Percentiles rank a stretch among this genome's conserved stretches.
These are phyloP conservation scores for Premnoplex brunnescens DNA, from an alignment of 2,797 vertebrate genomes.

Conservation along the genomic window DNA sequence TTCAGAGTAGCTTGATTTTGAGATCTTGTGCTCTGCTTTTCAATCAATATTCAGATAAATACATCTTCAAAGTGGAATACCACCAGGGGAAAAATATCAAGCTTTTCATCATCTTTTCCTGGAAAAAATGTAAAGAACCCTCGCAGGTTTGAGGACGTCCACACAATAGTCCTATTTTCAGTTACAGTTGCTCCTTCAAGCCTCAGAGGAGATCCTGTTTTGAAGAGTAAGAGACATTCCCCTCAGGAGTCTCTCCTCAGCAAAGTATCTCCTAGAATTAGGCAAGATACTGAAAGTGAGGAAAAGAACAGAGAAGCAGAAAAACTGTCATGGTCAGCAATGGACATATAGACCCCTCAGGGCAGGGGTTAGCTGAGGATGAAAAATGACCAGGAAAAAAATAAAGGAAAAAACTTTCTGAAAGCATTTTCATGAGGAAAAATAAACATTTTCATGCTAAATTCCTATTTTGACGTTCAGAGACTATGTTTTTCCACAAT, in stretches of 20 bases:
- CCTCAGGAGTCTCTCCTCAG: neutral
- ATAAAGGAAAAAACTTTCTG: neutral
- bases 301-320: neutral
- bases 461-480: neutral
- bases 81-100: neutral
- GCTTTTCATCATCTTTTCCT: constrained; percentile 9
- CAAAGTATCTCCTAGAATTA: neutral
- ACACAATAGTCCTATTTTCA: neutral
- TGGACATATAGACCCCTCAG: neutral
- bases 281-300: neutral
- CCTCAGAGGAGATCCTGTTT: neutral
- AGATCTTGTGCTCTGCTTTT: neutral
- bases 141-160: neutral
- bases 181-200: neutral
- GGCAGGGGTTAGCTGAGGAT: neutral
- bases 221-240: neutral
- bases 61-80: constrained; percentile 3
- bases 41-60: constrained; percentile 33
- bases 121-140: neutral
- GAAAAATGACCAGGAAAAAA: neutral
- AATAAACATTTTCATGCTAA: neutral
- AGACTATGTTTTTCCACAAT: neutral
- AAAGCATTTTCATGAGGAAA: neutral
- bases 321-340: neutral
- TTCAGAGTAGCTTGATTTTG: neutral